Evolutionary conservation across 1,140 invertebrate genomes (phyloP).

Genomic region (Lucilia sericata): DNA sequence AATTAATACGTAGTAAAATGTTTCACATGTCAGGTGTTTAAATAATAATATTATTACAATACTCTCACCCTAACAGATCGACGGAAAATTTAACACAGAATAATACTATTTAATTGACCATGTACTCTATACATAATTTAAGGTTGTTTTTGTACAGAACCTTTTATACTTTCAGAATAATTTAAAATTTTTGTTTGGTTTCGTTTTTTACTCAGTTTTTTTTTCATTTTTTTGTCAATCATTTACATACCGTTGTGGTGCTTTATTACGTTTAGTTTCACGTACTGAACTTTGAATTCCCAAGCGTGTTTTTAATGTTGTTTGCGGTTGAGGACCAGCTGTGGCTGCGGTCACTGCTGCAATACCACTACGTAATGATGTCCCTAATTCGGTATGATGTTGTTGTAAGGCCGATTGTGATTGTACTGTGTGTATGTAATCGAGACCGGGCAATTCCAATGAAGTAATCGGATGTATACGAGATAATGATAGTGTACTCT

Average conservation of each 20-base stretch:
- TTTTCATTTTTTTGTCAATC: not conserved
- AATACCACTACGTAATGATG: conserved; percentile 62
- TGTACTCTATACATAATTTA: conserved; percentile 28
- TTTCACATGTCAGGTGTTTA: conserved; percentile 18
- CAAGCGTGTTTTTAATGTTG: conserved; percentile 26
- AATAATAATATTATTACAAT: not conserved
- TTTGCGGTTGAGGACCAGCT: conserved; percentile 28
- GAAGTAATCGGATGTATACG: conserved; percentile 67
- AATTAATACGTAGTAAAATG: not conserved
- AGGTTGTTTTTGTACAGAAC: not conserved
- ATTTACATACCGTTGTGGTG: conserved; percentile 64
- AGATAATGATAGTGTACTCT: conserved; percentile 65
- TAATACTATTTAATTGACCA: conserved; percentile 33
- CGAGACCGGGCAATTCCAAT: conserved; percentile 64
- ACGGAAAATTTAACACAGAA: not conserved
- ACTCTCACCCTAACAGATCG: not conserved
- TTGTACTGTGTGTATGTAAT: conserved; percentile 59
- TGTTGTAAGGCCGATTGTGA: conserved; percentile 59
- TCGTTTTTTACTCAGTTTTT: not conserved
- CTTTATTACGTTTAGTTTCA: conserved; percentile 58
- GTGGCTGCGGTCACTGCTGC: conserved; percentile 57
- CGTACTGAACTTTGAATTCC: conserved; percentile 49
- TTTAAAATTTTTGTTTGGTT: not conserved
- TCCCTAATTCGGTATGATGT: conserved; percentile 60
- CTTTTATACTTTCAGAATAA: not conserved